Evolutionary conservation across 2,888 invertebrate genomes (phyloP), one percentile per base, ranked within the genome.

Genomic region (Lasioglossum malachurum): DNA sequence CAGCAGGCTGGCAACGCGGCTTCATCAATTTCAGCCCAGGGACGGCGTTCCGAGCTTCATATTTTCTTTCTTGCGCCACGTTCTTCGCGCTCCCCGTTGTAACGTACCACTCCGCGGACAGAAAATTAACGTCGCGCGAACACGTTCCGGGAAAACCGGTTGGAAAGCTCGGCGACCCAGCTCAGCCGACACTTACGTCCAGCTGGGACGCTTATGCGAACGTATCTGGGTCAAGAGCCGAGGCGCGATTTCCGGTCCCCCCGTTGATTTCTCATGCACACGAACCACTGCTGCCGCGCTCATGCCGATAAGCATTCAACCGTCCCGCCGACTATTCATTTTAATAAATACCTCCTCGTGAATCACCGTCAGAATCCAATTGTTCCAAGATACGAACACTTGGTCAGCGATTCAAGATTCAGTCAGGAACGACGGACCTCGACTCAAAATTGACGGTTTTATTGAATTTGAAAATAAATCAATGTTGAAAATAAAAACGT

Each of bases 101-200:
- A 89, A 84, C 84, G 80, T 57, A 89, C 85, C 87, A 89, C 84
- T 78, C 75, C 82, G 71, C 80, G 78, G 23, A 4, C 38, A 69
- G 83, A 85, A 80, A 91, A 91, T 91, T 91, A 91, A 87, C 86
- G 87, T 84, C 82, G 84, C 60, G 76, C 77, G 77, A 84, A 85
- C 88, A 88, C 77, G 86, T 89, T 85, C 73, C 86, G 87, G 87
- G 14, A n/a, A 81, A n/a, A 81, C 69, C 80, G n/a, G 60, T 67
- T 77, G 31, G 69, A 78, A 64, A 84, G 75, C 75, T 78, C 27
- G n/a, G 27, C 41, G n/a, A 14, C n/a, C 41, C 14, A 41, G 41
- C 41, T 27, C 14, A n/a, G 53, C 73, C 76, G 82, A 75, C 77
- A 76, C 75, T 90, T 86, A 78, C 49, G 82, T 78, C 75, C 89